Evolutionary conservation across 1,140 invertebrate genomes (phyloP).

Genomic region (Bombus difficillimus): DNA sequence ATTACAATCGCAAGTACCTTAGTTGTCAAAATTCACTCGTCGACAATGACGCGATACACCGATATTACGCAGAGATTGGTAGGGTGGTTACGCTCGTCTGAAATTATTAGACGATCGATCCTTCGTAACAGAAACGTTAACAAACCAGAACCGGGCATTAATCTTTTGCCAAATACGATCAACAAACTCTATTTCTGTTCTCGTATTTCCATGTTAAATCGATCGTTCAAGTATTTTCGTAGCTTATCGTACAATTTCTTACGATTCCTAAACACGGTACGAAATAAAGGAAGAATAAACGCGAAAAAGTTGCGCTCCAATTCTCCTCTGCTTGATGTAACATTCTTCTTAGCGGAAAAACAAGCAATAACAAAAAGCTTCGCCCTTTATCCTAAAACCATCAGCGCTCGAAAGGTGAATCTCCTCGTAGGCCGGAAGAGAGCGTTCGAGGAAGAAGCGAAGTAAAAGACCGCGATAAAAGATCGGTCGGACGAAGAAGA

Average conservation of each 20-base stretch:
- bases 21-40: no score
- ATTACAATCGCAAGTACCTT: no score
- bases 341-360: background rate
- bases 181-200: background rate
- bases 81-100: no score
- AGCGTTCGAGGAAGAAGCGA: background rate
- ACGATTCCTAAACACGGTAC: background rate
- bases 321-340: background rate
- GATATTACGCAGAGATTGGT: no score
- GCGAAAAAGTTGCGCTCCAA: no score
- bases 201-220: background rate
- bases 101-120: no score
- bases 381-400: background rate
- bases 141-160: background rate
- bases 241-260: background rate
- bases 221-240: background rate
- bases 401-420: background rate
- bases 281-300: background rate
- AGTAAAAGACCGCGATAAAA: conserved; percentile 4
- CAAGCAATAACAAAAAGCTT: background rate
- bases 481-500: background rate
- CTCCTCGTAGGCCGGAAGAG: background rate
- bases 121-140: no score
- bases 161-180: background rate
- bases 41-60: no score